Evolutionary conservation across 92 coral and sea anemone genomes (phyloP), one percentile per base, ranked within the genome.

Genomic region (Paramuricea clavata): DNA sequence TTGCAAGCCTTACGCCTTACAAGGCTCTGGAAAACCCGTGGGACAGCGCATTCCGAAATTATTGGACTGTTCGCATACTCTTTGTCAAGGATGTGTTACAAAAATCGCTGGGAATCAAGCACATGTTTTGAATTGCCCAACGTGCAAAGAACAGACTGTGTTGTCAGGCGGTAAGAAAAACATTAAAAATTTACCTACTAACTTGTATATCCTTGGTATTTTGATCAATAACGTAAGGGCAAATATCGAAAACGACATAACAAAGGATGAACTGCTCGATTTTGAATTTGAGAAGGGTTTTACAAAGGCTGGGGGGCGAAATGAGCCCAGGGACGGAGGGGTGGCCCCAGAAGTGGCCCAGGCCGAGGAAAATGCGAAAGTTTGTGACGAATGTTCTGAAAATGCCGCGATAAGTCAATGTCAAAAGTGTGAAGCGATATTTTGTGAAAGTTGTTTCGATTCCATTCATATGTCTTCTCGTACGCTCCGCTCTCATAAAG

Each of bases 31-130:
- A 0, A 47, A 57, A 4, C 95, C 95, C 16, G 91, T 91, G 47
- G 86, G 86, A 27, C 90, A 61, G 12, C 92, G 95, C n/a, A 88
- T 96, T 30, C 99, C 99, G 1, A 27, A 91, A 11, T 57, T 96
- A 25, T 85, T 96, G 85, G 93, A 89, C 11, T 96, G 99, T 87
- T 98, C 95, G 17, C 99, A 96, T 60, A 96, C 99, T 0, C 94
- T 83, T 69, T 96, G 99, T 39, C 95, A 96, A 22, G 94, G 94
- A 17, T 96, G 99, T 47, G 49, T 96, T 28, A 81, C 86, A 21
- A 96, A 96, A 68, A 89, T 93, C 84, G 91, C 95, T 13, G 90
- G 95, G 39, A 57, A 83, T 33, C 90, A 94, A 42, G 90, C 88
- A 39, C 89, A 93, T 10, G 89, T 87, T 47, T 83, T 96, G 35